These are phyloP conservation scores for Scarus forsteni DNA, from an alignment of 2,797 vertebrate genomes.

Conservation along the genomic window DNA sequence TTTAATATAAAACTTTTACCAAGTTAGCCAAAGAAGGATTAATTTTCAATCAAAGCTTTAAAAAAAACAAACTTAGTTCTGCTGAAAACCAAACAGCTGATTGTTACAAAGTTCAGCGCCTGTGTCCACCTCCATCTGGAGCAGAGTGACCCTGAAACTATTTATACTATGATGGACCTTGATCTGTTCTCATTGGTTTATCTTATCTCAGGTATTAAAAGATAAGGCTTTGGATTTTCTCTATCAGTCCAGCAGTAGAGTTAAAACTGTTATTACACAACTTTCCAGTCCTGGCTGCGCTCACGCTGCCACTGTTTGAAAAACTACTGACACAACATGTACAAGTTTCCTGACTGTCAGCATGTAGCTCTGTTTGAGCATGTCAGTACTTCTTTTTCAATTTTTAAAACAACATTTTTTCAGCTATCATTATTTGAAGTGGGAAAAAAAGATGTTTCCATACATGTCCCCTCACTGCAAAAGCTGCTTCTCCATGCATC, in stretches of 20 bases:
- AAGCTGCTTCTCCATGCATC: too few species aligned
- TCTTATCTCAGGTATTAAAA: conserved; percentile 31
- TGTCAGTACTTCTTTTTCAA: too few species aligned
- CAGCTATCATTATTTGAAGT: too few species aligned
- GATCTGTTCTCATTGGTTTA: conserved; percentile 22
- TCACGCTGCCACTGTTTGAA: neutral
- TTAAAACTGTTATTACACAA: neutral
- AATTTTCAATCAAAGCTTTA: too few species aligned
- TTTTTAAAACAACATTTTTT: too few species aligned
- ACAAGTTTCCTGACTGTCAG: too few species aligned
- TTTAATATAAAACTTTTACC: too few species aligned
- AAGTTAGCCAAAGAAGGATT: too few species aligned
- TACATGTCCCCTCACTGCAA: too few species aligned
- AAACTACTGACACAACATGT: neutral
- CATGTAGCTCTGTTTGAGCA: too few species aligned
- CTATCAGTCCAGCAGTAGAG: neutral
- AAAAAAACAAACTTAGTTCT: neutral
- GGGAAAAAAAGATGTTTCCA: too few species aligned
- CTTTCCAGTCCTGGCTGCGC: neutral
- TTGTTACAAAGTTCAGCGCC: neutral
- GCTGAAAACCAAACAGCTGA: neutral
- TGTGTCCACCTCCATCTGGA: neutral
- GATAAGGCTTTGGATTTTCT: neutral
- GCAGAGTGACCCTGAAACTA: neutral
- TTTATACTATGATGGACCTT: conserved; percentile 17